These are phyloP conservation scores for Noctua comes DNA, from an alignment of 2,888 invertebrate genomes.

Conservation along the genomic window DNA sequence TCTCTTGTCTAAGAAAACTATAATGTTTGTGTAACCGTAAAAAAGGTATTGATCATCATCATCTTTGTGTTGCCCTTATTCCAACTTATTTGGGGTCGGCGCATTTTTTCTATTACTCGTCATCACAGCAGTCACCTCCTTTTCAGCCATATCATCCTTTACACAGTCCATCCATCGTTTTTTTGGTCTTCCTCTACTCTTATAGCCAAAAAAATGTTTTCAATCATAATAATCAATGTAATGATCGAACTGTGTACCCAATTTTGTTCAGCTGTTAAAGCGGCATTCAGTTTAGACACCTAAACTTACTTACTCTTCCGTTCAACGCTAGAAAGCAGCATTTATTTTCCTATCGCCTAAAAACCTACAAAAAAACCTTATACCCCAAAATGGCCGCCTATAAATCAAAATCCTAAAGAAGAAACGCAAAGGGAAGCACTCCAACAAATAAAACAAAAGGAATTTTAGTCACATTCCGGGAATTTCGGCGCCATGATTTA, in stretches of 20 bases:
- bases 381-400: constrained; percentile 19
- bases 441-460: constrained; percentile 44
- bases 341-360: not conserved
- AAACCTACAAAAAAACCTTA: not conserved
- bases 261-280: not conserved
- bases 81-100: too few species aligned
- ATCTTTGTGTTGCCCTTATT: too few species aligned
- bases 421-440: constrained; percentile 16
- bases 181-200: too few species aligned
- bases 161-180: too few species aligned
- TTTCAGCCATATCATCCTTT: too few species aligned
- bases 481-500: constrained; percentile 37
- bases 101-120: too few species aligned
- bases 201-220: not conserved
- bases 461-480: constrained; percentile 24
- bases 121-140: too few species aligned
- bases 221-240: not conserved
- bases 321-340: not conserved
- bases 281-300: not conserved
- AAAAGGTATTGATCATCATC: too few species aligned
- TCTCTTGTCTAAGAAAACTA: not conserved
- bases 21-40: not conserved
- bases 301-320: not conserved
- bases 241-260: not conserved
- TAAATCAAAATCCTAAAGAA: constrained; percentile 24